Evolutionary conservation across 2,113 vertebrate species (phyloP), one percentile per base, ranked within the genome.

Genomic region (Istiophorus platypterus): DNA sequence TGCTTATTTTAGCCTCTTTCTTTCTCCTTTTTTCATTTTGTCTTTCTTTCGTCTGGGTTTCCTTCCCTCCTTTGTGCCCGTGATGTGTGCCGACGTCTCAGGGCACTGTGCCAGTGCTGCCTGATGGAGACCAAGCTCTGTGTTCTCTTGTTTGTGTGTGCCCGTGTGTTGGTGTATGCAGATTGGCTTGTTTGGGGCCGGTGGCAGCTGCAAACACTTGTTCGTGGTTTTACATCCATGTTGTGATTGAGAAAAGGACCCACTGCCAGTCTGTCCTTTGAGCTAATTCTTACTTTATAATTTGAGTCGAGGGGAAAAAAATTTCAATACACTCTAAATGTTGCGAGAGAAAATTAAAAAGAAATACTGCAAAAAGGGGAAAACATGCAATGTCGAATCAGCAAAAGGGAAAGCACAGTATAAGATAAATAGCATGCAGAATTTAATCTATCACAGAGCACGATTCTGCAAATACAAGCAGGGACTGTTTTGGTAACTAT

Each of bases 161-260:
- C 73, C 57, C 29, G 51, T 52, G 57, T 66, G 59, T 42, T 29
- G 24, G 72, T 57, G 82, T 94, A 91, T 91, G 92, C 92, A 93
- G 91, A 94, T 93, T 10, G 56, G 80, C 86, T 94, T 93, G 93
- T 93, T 93, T 94, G 85, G 76, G 88, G 91, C 90, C 84, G 80
- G 91, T 85, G 84, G 87, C 94, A 94, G 93, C 93, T 94, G 94
- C 88, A 90, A 93, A 94, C 91, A 90, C 80, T 91, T 83, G 84
- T 78, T 90, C 90, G 88, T 87, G 76, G 78, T 76, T 64, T 83
- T 84, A 6, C 84, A 15, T 47, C 79, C 81, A 88, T 85, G 54
- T 88, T 90, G 73, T 85, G 64, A 54, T 69, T 41, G 31, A 90
- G 82, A 70, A 64, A 79, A 62, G 42, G 67, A 76, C n/a, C n/a